phyloP scores from a whole-genome alignment of 2,888 invertebrate genomes.

The Cantharis lateralis region DNA sequence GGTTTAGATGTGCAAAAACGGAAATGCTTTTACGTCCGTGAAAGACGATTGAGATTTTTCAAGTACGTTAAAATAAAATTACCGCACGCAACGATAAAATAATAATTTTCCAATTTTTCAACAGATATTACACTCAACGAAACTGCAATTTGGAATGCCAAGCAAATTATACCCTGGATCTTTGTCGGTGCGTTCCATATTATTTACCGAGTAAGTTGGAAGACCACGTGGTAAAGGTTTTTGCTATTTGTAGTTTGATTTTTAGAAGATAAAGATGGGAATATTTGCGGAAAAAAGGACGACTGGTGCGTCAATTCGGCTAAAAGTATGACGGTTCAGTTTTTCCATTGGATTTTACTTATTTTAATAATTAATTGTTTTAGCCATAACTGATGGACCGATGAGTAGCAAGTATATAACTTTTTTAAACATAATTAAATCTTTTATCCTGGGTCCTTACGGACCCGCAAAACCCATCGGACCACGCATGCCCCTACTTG shows the following conservation, averaged over 20 bases:
- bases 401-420: conserved; percentile 3
- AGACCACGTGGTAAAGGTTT: neutral
- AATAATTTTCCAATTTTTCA: conserved; percentile 34
- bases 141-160: conserved; percentile 83
- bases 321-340: conserved; percentile 46
- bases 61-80: conserved; percentile 42
- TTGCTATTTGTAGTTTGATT: conserved; percentile 28
- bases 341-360: neutral
- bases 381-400: conserved; percentile 14
- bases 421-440: too few species aligned
- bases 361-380: neutral
- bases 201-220: conserved; percentile 74
- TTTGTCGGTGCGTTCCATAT: conserved; percentile 70
- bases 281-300: conserved; percentile 74
- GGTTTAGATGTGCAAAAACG: conserved; percentile 66
- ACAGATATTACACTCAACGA: conserved; percentile 75
- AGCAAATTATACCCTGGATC: conserved; percentile 68
- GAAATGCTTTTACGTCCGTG: conserved; percentile 75
- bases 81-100: too few species aligned
- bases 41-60: conserved; percentile 71
- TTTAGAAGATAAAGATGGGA: conserved; percentile 68
- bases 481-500: too few species aligned
- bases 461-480: too few species aligned
- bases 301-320: conserved; percentile 63
- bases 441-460: too few species aligned